Evolutionary conservation across 2,888 invertebrate genomes (phyloP), one percentile per base, ranked within the genome.

Genomic region (Epinotia bilunana): DNA sequence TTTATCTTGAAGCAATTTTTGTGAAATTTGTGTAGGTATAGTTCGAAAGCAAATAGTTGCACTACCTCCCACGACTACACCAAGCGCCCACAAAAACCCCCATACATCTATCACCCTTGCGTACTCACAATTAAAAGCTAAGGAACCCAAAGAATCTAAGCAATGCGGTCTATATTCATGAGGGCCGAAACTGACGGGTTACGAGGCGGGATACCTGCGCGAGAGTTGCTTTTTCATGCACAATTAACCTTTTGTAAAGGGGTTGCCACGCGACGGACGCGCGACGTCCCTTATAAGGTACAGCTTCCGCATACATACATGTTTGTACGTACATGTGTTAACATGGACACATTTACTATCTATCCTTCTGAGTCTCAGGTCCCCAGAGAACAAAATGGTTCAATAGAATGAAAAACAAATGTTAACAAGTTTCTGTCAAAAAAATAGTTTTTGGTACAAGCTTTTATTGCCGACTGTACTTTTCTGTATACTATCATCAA

Each of bases 161-260:
- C 87, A 82, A 91, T 89, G 80, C 82, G 83, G 87, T 90, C 85
- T 89, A 90, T 91, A 91, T 91, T 89, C 88, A 91, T 90, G 84
- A 76, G 83, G 87, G 86, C 81, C 85, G 85, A 85, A 90, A 90
- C 89, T 90, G 90, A 87, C 89, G 88, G 90, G 90, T 88, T 86
- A 87, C 84, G 77, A 79, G 83, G 85, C 83, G 74, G 84, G 87
- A 91, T 92, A 88, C 91, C 84, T 81, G 74, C 73, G 82, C 84
- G 79, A 78, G 88, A 86, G 88, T 28, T 12, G 12, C 53, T 91
- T 91, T 91, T 91, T 91, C 86, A 84, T 79, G 77, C 79, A 83
- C 85, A 90, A 91, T 90, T 91, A 91, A 88, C 85, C 88, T 89
- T 89, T 87, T 87, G 85, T 84, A 85, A 85, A 86, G 83, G 83